These are phyloP conservation scores for Lasioglossum figueresi DNA, from an alignment of 2,888 invertebrate species.

Conservation along the genomic window DNA sequence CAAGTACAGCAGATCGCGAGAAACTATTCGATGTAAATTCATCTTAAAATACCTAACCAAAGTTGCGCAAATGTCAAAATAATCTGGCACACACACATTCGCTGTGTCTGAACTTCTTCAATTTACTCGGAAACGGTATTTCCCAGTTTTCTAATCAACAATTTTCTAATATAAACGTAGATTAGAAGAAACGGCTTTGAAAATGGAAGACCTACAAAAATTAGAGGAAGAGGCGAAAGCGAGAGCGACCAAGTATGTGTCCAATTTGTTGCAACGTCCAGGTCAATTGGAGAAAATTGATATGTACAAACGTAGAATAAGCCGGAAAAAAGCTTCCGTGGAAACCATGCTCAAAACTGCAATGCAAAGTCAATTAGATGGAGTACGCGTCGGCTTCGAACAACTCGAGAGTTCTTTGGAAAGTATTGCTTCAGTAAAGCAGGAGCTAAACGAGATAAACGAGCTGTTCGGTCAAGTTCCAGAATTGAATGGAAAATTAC, in stretches of 20 bases:
- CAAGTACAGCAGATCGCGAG: neutral
- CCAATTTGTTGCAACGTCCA: conserved; percentile 96
- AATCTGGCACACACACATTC: conserved; percentile 12
- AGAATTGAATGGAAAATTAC: conserved; percentile 91
- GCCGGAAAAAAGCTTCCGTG: conserved; percentile 93
- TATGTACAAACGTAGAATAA: conserved; percentile 90
- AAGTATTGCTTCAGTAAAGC: conserved; percentile 89
- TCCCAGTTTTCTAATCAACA: conserved; percentile 7
- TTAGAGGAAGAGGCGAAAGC: conserved; percentile 91
- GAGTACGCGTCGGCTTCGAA: conserved; percentile 96
- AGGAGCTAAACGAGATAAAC: conserved; percentile 86
- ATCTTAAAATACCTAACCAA: conserved; percentile 44
- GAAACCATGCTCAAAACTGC: conserved; percentile 99
- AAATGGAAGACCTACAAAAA: conserved; percentile 84
- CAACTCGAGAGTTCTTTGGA: conserved; percentile 94
- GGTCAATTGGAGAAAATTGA: conserved; percentile 97
- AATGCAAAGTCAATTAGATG: conserved; percentile 98
- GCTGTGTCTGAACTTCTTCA: neutral
- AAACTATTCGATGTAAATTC: conserved; percentile 31
- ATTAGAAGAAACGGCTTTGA: conserved; percentile 10
- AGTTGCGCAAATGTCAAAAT: conserved; percentile 52
- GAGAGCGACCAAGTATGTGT: conserved; percentile 93
- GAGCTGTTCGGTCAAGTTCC: conserved; percentile 91
- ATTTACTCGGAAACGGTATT: neutral
- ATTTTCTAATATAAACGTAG: conserved; percentile 15